These are phyloP conservation scores for Epinephelus moara DNA, from an alignment of 2,113 vertebrate genomes.

Conservation along the genomic window DNA sequence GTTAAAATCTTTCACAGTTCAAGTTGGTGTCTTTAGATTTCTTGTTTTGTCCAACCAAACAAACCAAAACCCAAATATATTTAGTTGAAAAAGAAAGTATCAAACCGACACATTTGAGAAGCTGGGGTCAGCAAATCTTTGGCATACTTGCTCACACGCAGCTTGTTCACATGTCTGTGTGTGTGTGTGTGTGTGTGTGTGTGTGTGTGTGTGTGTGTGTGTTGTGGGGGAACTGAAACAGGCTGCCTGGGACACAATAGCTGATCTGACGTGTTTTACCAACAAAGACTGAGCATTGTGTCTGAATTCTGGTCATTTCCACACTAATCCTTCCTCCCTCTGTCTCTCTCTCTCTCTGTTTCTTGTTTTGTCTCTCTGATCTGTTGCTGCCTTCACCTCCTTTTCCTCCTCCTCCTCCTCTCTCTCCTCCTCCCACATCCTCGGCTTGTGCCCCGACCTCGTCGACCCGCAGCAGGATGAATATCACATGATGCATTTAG, in stretches of 20 bases:
- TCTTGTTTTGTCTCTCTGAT: slow-evolving; percentile 19
- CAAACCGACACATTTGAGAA: not conserved
- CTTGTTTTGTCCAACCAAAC: not conserved
- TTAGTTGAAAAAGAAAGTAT: not conserved
- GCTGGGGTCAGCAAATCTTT: not conserved
- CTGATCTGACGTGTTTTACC: slow-evolving; percentile 32
- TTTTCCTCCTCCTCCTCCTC: not conserved
- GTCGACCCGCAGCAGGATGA: slow-evolving; percentile 81
- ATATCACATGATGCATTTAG: slow-evolving; percentile 87
- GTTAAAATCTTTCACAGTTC: not conserved
- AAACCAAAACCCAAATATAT: not conserved
- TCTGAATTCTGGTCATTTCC: slow-evolving; percentile 54
- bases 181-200: not conserved
- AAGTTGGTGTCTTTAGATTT: not conserved
- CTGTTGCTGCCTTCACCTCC: slow-evolving; percentile 9
- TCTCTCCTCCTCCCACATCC: not conserved
- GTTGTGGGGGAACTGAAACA: slow-evolving; percentile 31
- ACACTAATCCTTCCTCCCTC: slow-evolving; percentile 30
- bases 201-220: not conserved
- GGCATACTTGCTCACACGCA: not conserved
- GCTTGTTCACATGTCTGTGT: not conserved
- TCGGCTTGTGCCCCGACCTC: not conserved
- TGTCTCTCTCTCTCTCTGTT: slow-evolving; percentile 15
- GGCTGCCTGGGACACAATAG: slow-evolving; percentile 52
- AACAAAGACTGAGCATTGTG: slow-evolving; percentile 58